phyloP scores from a whole-genome alignment of 1,140 invertebrate genomes.

The Aphidius ervi region DNA sequence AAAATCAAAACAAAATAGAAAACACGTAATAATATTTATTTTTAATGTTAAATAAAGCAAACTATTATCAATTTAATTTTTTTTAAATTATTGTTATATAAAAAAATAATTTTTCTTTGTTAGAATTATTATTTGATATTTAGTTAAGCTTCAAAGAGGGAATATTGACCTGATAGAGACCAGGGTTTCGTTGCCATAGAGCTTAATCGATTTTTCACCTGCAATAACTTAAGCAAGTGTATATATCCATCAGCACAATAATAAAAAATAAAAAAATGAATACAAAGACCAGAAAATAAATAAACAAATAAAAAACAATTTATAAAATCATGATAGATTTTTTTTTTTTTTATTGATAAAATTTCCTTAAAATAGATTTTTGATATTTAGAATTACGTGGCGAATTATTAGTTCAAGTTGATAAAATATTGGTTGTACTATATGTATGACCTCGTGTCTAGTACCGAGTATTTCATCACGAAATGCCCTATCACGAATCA shows the following conservation, averaged over 20 bases:
- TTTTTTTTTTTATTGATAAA: too few species aligned
- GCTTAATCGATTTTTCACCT: constrained; percentile 21
- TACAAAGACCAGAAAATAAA: not conserved
- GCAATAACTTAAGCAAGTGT: not conserved
- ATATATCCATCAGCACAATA: not conserved
- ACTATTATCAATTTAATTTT: not conserved
- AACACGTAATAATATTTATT: too few species aligned
- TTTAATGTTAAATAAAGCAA: not conserved
- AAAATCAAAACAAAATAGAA: not conserved
- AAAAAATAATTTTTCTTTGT: not conserved
- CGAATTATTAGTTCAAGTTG: too few species aligned
- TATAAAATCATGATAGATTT: too few species aligned
- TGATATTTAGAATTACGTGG: too few species aligned
- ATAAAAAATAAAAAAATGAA: not conserved
- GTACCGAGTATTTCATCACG: constrained; percentile 6
- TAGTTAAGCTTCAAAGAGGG: not conserved
- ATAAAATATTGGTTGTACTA: too few species aligned
- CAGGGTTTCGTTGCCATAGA: constrained; percentile 23
- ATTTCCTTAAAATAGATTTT: too few species aligned
- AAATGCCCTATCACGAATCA: constrained; percentile 21
- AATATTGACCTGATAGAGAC: constrained; percentile 22
- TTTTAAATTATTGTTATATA: not conserved
- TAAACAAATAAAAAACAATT: too few species aligned
- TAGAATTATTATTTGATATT: not conserved
- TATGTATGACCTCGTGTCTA: constrained; percentile 1